phyloP scores from a whole-genome alignment of 2,113 vertebrate genomes.

The Plotosus lineatus region DNA sequence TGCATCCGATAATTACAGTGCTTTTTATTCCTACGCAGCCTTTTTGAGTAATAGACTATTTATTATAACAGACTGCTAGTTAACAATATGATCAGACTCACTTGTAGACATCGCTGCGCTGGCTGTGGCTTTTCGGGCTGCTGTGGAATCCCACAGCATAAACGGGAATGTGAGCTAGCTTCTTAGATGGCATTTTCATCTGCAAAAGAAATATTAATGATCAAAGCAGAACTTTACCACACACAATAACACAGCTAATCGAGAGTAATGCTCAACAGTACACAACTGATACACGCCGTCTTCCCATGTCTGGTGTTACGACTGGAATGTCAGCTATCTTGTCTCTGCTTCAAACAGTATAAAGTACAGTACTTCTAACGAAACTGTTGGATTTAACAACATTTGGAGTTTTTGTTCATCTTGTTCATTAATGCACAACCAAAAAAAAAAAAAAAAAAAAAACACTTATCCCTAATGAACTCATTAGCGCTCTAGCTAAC shows the following conservation, averaged over 20 bases:
- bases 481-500: neutral
- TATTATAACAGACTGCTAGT: neutral
- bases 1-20: neutral
- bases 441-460: too few relatives aligned
- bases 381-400: neutral
- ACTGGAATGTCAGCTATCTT: neutral
- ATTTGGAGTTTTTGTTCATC: neutral
- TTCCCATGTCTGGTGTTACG: neutral
- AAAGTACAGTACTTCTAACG: neutral
- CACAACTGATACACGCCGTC: neutral
- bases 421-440: too few relatives aligned
- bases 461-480: neutral
- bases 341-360: neutral
- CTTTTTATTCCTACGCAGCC: neutral
- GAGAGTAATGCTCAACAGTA: neutral
- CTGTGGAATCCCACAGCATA: conserved; percentile 91
- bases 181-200: conserved; percentile 98
- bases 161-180: conserved; percentile 92
- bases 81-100: conserved; percentile 68
- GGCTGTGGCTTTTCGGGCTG: conserved; percentile 65
- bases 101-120: conserved; percentile 84
- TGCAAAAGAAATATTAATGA: conserved; percentile 55
- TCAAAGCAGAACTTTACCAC: neutral
- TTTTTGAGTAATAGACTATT: too few relatives aligned
- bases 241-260: neutral